Percentiles rank a stretch among this genome's conserved stretches.
Evolutionary conservation across 2,888 invertebrate genomes (phyloP).

Genomic region (Orthosia incerta): DNA sequence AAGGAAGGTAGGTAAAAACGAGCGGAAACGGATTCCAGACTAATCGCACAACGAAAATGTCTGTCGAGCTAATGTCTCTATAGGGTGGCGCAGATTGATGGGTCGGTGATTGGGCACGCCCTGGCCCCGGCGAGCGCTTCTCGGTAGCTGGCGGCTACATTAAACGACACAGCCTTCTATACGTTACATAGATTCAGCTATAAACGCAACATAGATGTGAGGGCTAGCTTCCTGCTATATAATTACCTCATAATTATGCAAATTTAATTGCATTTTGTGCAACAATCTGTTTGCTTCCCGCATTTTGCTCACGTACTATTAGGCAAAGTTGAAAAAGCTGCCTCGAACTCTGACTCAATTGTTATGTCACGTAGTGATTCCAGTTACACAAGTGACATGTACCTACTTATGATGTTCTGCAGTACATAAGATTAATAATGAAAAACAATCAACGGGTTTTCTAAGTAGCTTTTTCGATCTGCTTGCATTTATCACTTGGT

Average conservation of each 20-base stretch:
- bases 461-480: background rate
- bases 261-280: slow-evolving; percentile 39
- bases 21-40: slow-evolving; percentile 81
- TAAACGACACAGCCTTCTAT: slow-evolving; percentile 70
- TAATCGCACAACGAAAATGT: slow-evolving; percentile 79
- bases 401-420: background rate
- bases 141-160: slow-evolving; percentile 81
- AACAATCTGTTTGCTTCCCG: slow-evolving; percentile 11
- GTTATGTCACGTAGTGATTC: background rate
- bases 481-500: background rate
- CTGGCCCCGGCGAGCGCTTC: slow-evolving; percentile 66
- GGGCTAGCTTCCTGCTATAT: slow-evolving; percentile 45
- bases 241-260: slow-evolving; percentile 26
- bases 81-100: slow-evolving; percentile 83
- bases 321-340: slow-evolving; percentile 8
- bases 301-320: slow-evolving; percentile 14
- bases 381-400: background rate
- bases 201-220: slow-evolving; percentile 27
- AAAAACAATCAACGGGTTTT: background rate
- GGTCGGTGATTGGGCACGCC: slow-evolving; percentile 83
- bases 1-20: slow-evolving; percentile 68
- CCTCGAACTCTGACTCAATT: slow-evolving; percentile 15
- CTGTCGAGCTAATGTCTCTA: slow-evolving; percentile 81
- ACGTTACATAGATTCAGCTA: slow-evolving; percentile 55
- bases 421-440: background rate